phyloP scores from a whole-genome alignment of 2,797 vertebrate genomes.

The Pseudochaenichthys georgianus region DNA sequence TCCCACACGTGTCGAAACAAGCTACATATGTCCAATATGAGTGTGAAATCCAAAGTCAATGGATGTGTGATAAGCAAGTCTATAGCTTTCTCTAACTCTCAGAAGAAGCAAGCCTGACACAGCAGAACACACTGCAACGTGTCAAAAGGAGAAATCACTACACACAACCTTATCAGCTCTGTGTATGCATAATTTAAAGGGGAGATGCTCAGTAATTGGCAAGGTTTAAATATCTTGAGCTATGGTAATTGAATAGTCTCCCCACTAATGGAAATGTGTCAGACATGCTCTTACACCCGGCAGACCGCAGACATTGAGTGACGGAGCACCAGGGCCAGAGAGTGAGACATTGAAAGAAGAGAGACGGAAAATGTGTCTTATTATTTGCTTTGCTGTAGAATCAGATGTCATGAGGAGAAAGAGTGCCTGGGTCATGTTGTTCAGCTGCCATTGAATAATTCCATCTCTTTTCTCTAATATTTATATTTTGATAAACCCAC shows the following conservation, averaged over 20 bases:
- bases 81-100: conserved; percentile 22
- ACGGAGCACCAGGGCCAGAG: conserved; percentile 64
- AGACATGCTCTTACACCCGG: conserved; percentile 84
- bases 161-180: conserved; percentile 81
- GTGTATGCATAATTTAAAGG: conserved; percentile 86
- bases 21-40: conserved; percentile 21
- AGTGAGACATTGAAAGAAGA: conserved; percentile 55
- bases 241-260: conserved; percentile 88
- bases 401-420: conserved; percentile 72
- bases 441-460: conserved; percentile 65
- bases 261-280: conserved; percentile 87
- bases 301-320: conserved; percentile 78
- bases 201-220: conserved; percentile 88
- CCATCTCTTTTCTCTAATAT: conserved; percentile 75
- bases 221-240: conserved; percentile 88
- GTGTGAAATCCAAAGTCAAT: conserved; percentile 21
- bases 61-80: conserved; percentile 46
- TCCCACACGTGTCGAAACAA: conserved; percentile 2
- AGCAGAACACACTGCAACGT: conserved; percentile 67
- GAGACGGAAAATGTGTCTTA: conserved; percentile 60
- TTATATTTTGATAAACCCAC: conserved; percentile 75
- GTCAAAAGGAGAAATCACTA: conserved; percentile 83
- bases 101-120: conserved; percentile 60
- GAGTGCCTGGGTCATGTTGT: conserved; percentile 68
- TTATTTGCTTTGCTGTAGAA: conserved; percentile 70